Evolutionary conservation across 2,113 vertebrate genomes (phyloP), one percentile per base, ranked within the genome.

Genomic region (Tor tambroides): DNA sequence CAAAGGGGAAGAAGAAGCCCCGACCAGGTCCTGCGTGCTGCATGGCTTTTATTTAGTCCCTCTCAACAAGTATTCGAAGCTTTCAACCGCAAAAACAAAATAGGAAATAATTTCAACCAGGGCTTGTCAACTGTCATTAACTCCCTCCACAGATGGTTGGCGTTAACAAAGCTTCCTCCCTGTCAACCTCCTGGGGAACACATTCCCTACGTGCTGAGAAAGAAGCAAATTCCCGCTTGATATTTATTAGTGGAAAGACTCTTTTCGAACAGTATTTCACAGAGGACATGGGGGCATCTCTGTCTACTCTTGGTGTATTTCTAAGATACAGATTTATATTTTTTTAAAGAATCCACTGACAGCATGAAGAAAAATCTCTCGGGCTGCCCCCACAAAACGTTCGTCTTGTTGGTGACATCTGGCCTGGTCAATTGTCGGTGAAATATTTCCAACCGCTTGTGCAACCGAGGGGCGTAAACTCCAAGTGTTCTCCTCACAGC

Each of bases 91-190:
- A 80, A 78, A 87, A 88, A 83, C 72, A 79, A 87, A 89, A 85
- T 51, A 67, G 65, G 85, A 59, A 89, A 86, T 87, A 76, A 87
- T 85, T 77, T 88, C 83, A 87, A 69, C 46, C 85, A 75, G 35
- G 49, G 79, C 63, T 63, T 63, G 32, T 90, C 80, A 78, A 43
- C 72, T 76, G 69, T 35, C 72, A 21, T 80, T 69, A 51, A 87
- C 86, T 88, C 65, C 23, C 87, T 85, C 65, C 83, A 87, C 90
- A 91, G 88, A 90, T 88, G 89, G 89, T 89, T 88, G 84, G 75
- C 30, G 85, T 87, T 90, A 88, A 85, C 49, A 78, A 88, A 83
- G 89, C 74, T 75, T 85, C 84, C 83, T 90, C 79, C 80, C 71
- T 56, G 83, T 71, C 74, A 85, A 23, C 81, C 75, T 54, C 61